These are phyloP conservation scores for Pomatorhinus ruficollis DNA, from an alignment of 2,113 vertebrate genomes.

Conservation along the genomic window DNA sequence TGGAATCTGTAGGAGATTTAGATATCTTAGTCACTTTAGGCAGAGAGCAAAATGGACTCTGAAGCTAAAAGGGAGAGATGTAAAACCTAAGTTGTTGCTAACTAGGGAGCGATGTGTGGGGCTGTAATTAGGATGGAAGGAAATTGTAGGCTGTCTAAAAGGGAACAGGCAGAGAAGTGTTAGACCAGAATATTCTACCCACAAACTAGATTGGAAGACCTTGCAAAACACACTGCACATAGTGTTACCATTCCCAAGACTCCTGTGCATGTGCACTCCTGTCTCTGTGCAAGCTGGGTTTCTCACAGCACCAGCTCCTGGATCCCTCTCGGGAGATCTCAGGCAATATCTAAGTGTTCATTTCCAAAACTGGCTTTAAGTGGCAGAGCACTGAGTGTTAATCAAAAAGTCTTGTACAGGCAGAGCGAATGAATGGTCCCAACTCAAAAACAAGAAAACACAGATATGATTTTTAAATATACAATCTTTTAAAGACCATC, in stretches of 20 bases:
- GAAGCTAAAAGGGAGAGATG: background rate
- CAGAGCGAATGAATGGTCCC: background rate
- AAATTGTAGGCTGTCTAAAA: background rate
- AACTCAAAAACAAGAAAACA: background rate
- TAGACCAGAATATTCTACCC: background rate
- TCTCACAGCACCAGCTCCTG: background rate
- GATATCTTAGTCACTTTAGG: background rate
- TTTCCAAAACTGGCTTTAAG: background rate
- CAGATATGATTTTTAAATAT: background rate
- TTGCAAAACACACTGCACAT: background rate
- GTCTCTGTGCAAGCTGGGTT: rapidly evolving
- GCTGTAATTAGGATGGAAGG: background rate
- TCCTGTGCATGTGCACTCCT: background rate
- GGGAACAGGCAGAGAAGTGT: background rate
- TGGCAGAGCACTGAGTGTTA: background rate
- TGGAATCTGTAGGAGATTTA: background rate
- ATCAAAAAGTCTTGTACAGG: background rate
- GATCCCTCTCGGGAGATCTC: background rate
- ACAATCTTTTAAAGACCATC: background rate
- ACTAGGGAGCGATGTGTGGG: background rate
- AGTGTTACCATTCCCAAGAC: background rate
- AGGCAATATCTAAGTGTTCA: background rate
- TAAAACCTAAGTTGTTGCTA: background rate
- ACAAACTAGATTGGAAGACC: background rate
- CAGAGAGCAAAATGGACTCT: background rate